Evolutionary conservation across 2,113 vertebrate species (phyloP), one percentile per base, ranked within the genome.

Genomic region (Mus musculus): DNA sequence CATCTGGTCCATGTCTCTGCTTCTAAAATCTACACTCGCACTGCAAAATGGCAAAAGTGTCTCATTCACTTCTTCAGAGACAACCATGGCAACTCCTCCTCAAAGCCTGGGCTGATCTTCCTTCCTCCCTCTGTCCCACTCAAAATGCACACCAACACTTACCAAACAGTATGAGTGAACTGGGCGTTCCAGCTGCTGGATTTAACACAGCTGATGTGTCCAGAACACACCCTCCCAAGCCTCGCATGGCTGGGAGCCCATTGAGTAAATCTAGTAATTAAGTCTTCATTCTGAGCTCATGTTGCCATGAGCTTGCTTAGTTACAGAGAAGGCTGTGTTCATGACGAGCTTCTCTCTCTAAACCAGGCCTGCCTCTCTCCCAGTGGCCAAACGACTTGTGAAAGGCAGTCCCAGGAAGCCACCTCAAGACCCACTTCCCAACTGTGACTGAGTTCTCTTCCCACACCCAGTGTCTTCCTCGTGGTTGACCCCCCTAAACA

Each of bases 231-330:
- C 87, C 95, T 91, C 96, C 82, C 82, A 14, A 87, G 95, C 63
- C 54, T 71, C 7, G 4, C 36, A 5, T 94, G 90, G 96, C 73
- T 72, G 39, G 0, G 2, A 52, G 92, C 85, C 97, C 95, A 71
- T 67, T 80, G 56, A 97, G 84, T 90, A 95, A 97, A 94, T 85
- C 86, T 93, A 96, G 89, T 96, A 94, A 97, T 94, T 54, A 95
- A 90, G 91, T 87, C 95, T 95, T 94, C 89, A 85, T 96, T 94
- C 94, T 49, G 59, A 90, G 82, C 93, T 84, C 91, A 93, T 84
- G 92, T 87, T 86, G 86, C 76, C 90, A 54, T 39, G 75, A 93
- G 88, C 82, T 71, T 5, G 49, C 61, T 77, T 14, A 1, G 65
- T 19, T 61, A 42, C 92, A 91, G 91, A 82, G 76, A 77, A 93